Evolutionary conservation across 2,888 invertebrate genomes (phyloP), one percentile per base, ranked within the genome.

Genomic region (Furcula furcula): DNA sequence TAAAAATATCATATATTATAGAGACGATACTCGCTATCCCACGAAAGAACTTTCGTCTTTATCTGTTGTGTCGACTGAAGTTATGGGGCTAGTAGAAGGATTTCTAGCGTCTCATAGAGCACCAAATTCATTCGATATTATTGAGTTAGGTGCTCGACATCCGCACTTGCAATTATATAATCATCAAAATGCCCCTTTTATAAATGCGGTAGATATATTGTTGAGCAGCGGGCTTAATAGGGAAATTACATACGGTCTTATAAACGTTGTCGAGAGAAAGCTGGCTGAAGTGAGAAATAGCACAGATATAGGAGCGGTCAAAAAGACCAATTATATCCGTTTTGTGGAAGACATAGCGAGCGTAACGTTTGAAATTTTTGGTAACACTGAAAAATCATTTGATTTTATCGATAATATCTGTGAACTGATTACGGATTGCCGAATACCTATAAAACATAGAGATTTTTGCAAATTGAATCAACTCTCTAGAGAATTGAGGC

Each of bases 61-160:
- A 18, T 91, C 91, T 0, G 91, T 91, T 16, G 89, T 91, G 16
- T 87, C 91, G 0, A 90, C 91, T 0, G 90, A 91, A 61, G 90
- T 92, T 0, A 91, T 91, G 72, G 90, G 91, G 6, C 86, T 91
- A 0, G 90, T 92, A 0, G 91, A 92, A 57, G 89, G 90, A n/a
- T 93, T 92, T 53, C 58, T 89, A 4, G 83, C 89, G 5, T 79
- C 85, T 1, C 86, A 87, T 28, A 74, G 87, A 56, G 74, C 87
- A 2, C 88, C 89, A 0, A 86, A 89, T 41, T 87, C 89, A 0
- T 84, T 85, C 22, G 89, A 89, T 33, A 80, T 89, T 3, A 82
- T 88, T 31, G 89, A 89, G 41, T 50, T 89, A 14, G 79, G 83
- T 0, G 68, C 75, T 1, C 69, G 88, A 18, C 88, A 88, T 40